Conservation (phyloP, 2,113 vertebrate genomes). For the Gobio gobio region DNA sequence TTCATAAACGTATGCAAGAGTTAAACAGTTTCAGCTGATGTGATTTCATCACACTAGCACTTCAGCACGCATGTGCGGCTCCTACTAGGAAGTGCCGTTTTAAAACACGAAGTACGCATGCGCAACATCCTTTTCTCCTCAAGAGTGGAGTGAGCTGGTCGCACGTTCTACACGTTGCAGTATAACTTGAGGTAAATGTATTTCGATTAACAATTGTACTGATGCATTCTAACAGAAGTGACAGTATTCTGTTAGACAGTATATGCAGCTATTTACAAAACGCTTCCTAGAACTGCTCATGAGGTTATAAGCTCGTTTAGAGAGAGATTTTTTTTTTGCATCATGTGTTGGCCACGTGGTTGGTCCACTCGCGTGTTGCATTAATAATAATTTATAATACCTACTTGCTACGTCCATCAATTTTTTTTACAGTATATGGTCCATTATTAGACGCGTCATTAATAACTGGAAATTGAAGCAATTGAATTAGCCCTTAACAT, state of each 20-base stretch:
- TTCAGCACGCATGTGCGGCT: conserved; percentile 40
- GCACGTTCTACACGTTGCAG: background rate
- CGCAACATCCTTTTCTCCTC: conserved; percentile 10
- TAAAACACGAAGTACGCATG: conserved; percentile 37
- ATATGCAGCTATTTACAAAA: background rate
- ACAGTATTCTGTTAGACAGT: background rate
- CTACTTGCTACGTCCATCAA: background rate
- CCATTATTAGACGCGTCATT: background rate
- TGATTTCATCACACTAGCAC: background rate
- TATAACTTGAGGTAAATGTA: conserved; percentile 14
- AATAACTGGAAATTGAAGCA: background rate
- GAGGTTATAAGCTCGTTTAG: background rate
- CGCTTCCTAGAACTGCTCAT: background rate
- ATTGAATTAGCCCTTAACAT: too few species aligned
- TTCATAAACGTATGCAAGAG: background rate
- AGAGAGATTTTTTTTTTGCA: background rate
- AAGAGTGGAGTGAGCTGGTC: background rate
- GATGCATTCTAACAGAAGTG: background rate
- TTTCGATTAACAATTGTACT: background rate
- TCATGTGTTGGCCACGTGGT: conserved; percentile 36
- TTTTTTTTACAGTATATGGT: too few species aligned
- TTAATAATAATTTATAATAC: background rate
- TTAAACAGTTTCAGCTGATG: background rate
- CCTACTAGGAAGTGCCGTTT: background rate
- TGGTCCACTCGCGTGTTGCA: background rate